Evolutionary conservation across 2,797 vertebrate genomes (phyloP).

Genomic region (Anguilla pacifica): DNA sequence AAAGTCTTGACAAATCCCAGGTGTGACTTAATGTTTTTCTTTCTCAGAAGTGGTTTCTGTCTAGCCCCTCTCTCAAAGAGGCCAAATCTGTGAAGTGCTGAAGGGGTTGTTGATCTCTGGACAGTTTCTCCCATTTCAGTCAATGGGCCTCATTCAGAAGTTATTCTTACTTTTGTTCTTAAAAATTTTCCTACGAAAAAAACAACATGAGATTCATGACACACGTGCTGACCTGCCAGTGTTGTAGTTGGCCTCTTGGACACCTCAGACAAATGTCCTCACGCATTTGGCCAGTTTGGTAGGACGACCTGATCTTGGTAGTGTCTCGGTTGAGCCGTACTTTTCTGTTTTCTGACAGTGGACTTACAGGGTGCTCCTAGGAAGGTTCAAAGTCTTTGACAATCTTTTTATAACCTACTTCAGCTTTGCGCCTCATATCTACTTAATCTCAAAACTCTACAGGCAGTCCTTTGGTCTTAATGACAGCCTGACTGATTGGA

Average conservation of each 20-base stretch:
- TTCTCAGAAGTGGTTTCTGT: neutral
- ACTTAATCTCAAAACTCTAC: too few relatives aligned
- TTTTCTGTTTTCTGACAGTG: neutral
- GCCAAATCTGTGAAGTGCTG: neutral
- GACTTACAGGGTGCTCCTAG: too few relatives aligned
- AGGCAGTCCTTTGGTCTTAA: neutral
- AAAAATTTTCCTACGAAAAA: too few relatives aligned
- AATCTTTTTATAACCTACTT: neutral
- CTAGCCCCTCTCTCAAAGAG: neutral
- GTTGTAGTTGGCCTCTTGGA: neutral
- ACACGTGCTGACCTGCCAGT: too few relatives aligned
- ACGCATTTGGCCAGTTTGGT: neutral
- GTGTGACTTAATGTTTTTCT: too few relatives aligned
- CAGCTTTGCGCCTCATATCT: neutral
- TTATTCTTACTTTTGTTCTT: neutral
- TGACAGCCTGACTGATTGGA: neutral
- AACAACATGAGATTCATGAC: too few relatives aligned
- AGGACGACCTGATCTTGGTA: neutral
- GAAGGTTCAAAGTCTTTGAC: too few relatives aligned
- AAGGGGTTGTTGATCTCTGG: neutral
- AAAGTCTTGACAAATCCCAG: neutral
- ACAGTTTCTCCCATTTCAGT: neutral
- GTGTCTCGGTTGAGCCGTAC: neutral
- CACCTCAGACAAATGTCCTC: neutral
- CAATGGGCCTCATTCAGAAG: neutral